These are phyloP conservation scores for Aromia moschata DNA, from an alignment of 2,888 invertebrate genomes.

Conservation along the genomic window DNA sequence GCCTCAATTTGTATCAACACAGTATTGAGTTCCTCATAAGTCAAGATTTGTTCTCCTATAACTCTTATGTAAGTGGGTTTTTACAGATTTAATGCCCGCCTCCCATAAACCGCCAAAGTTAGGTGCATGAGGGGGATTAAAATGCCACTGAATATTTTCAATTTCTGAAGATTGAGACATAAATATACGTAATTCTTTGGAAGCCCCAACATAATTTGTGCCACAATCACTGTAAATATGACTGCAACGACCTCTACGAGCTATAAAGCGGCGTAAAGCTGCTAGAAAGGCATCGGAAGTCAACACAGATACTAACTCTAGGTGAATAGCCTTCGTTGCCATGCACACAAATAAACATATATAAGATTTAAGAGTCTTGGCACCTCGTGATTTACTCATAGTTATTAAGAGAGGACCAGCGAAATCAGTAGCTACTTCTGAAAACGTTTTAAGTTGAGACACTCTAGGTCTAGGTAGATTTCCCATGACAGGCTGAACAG, in stretches of 20 bases:
- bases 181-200: not conserved
- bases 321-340: not conserved
- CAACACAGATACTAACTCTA: not conserved
- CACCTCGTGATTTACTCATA: not conserved
- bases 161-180: not conserved
- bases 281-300: not conserved
- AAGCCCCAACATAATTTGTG: not conserved
- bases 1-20: too few species aligned
- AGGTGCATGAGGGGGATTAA: not conserved
- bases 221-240: not conserved
- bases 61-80: not conserved
- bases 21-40: too few species aligned
- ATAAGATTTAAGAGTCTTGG: not conserved
- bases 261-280: not conserved
- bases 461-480: too few species aligned
- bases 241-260: too few species aligned
- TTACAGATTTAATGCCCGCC: too few species aligned
- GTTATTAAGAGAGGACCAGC: too few species aligned
- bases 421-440: not conserved
- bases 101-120: not conserved
- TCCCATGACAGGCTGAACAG: too few species aligned
- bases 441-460: not conserved
- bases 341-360: too few species aligned
- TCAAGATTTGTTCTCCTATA: not conserved
- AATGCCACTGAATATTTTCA: not conserved